Base-by-base conservation (phyloP, 1,140 invertebrate genomes). In the Phthorimaea operculella region DNA sequence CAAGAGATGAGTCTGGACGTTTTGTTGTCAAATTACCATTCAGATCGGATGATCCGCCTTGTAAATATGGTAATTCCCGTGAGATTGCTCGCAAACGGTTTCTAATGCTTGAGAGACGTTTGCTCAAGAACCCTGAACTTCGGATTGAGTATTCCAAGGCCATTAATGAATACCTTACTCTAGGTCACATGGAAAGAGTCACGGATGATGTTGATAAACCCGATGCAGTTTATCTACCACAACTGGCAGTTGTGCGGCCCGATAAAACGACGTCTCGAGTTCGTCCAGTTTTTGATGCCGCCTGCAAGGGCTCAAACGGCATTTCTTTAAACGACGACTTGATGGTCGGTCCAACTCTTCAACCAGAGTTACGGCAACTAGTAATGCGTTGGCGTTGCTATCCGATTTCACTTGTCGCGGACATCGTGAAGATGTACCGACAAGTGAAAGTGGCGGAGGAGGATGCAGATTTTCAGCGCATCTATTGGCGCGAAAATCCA, bases 341-440 rank as follows among this genome's bases (percentile, higher is more conserved):
- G 17, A 55, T 51, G 54, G 28, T 51, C 11, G 47, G 54, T n/a
- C 45, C 45, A 47, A 47, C 45, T n/a, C 45, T 47, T n/a, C 45
- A 47, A 18, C 45, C 45, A 14, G 71, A 83, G 28, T 48, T 85
- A 10, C 58, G 68, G 33, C 53, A 62, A 8, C 60, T 80, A 51
- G 15, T 85, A 15, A 11, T 79, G 0, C 55, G 74, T 10, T 84
- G 81, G 60, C 50, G 79, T 52, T 44, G 44, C 16, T 61, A 73
- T 62, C 39, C 16, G 15, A 63, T 68, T 39, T 70, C 68, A 8
- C 33, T 86, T 16, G 58, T 62, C 5, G 68, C 64, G 11, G 76
- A 82, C 52, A 68, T 81, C 5, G 62, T 64, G 42, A 81, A 79
- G 58, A 81, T 83, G 72, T 82, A 73, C 58, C 55, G 68, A 5